Base-by-base conservation (phyloP, 1,140 invertebrate species). In the Anastrepha obliqua region DNA sequence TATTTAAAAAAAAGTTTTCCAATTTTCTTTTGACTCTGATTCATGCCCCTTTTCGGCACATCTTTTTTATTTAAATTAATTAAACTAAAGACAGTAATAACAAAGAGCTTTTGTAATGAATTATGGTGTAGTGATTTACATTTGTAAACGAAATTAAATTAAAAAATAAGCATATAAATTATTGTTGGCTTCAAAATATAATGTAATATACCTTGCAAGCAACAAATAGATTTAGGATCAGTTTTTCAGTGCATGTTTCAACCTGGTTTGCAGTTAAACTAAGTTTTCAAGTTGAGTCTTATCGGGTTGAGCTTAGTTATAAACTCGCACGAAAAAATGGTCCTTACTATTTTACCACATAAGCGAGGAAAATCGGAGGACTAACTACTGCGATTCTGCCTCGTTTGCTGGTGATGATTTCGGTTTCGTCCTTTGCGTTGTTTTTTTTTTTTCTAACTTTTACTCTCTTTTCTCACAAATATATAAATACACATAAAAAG, bases 61-160 rank as follows among this genome's bases (percentile, higher is more conserved):
- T 15, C 17, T 81, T 55, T 78, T 78, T 81, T 81, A 51, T 81
- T 81, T 81, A 58, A 74, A 29, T 81, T 81, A 81, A 81, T 81
- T 74, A 74, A 70, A 44, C 39, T 15, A 39, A 70, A 44, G 47
- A 78, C 44, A 51, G 29, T 81, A 58, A 55, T 81, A 81, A 81
- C 74, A 81, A 81, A 81, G n/a, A 81, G 15, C 29, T 20, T 81
- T 55, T 42, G 47, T 81, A 81, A 81, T 81, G n/a, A 81, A 20
- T 15, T 81, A 81, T 81, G 17, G 20, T 81, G 47, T 55, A 81
- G 17, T 42, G 17, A 67, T 39, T 67, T 67, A 39, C 64, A 67
- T 67, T 29, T 39, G 4, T 39, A 67, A 29, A 39, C 29, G 42
- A 55, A 81, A 55, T 29, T 81, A 81, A 81, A 81, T n/a, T 81